Percentiles rank a stretch among this genome's conserved stretches.
Conservation (phyloP, 1,140 invertebrate genomes). For the Papilio dardanus region DNA sequence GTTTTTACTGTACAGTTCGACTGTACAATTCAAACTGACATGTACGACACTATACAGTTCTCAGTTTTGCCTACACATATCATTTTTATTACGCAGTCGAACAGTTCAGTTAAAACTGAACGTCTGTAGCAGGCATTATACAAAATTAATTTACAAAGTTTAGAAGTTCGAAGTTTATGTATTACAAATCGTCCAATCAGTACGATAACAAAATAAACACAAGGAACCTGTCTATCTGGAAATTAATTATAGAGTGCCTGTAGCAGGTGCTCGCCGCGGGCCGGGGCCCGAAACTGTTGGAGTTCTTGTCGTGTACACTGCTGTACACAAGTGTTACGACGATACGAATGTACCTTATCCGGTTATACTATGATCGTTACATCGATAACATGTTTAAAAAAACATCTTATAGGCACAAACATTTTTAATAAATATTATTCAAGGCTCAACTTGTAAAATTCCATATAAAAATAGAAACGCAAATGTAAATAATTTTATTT, state of each 20-base stretch:
- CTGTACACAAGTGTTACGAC: conserved; percentile 18
- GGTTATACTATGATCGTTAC: neutral
- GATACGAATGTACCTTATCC: neutral
- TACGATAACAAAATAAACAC: conserved; percentile 42
- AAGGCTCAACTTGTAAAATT: neutral
- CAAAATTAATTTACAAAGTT: neutral
- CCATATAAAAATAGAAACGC: neutral
- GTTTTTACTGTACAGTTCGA: too few relatives aligned
- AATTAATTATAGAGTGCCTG: conserved; percentile 70
- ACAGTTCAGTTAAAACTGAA: too few relatives aligned
- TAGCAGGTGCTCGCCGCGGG: conserved; percentile 59
- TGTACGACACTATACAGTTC: too few relatives aligned
- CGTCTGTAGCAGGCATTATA: too few relatives aligned
- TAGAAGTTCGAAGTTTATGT: neutral
- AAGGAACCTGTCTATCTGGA: conserved; percentile 51
- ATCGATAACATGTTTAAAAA: neutral
- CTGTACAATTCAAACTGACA: too few relatives aligned
- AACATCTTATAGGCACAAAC: too few relatives aligned
- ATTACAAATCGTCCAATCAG: conserved; percentile 17
- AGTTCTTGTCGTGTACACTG: conserved; percentile 49
- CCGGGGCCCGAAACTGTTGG: conserved; percentile 44
- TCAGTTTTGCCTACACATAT: too few relatives aligned
- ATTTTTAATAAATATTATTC: conserved; percentile 12
- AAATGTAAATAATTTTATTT: neutral
- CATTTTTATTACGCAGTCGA: too few relatives aligned